Percentiles rank a stretch among this genome's conserved stretches.
These are phyloP conservation scores for Tetramorium alpestre DNA, from an alignment of 1,140 invertebrate genomes.

Conservation along the genomic window DNA sequence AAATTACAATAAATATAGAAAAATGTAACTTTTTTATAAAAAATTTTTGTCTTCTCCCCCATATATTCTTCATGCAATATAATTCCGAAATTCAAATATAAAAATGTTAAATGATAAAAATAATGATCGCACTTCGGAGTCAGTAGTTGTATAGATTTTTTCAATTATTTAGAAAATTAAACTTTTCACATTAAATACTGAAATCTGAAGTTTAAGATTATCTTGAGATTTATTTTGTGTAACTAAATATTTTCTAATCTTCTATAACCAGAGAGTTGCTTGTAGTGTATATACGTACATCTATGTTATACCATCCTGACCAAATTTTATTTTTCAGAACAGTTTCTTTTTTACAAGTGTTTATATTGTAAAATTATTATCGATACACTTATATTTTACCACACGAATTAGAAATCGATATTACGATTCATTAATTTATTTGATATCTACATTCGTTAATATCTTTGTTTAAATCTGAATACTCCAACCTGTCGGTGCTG, in stretches of 20 bases:
- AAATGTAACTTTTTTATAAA: neutral
- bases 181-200: too few species aligned
- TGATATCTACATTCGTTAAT: neutral
- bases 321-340: neutral
- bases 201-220: too few species aligned
- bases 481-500: constrained; percentile 87
- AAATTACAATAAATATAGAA: neutral
- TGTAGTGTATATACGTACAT: too few species aligned
- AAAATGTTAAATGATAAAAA: neutral
- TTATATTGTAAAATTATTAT: neutral
- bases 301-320: neutral
- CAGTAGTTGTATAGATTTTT: neutral
- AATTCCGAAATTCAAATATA: too few species aligned
- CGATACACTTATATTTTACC: neutral
- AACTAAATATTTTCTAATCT: neutral
- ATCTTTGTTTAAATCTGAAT: neutral
- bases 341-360: neutral
- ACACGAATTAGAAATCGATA: neutral
- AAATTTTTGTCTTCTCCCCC: neutral
- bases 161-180: neutral
- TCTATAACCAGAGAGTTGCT: too few species aligned
- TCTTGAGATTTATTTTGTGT: neutral
- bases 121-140: neutral
- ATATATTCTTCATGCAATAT: neutral
- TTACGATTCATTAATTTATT: neutral